Base-by-base conservation (phyloP, 2,797 vertebrate genomes). In the Benthosema pterotum region DNA sequence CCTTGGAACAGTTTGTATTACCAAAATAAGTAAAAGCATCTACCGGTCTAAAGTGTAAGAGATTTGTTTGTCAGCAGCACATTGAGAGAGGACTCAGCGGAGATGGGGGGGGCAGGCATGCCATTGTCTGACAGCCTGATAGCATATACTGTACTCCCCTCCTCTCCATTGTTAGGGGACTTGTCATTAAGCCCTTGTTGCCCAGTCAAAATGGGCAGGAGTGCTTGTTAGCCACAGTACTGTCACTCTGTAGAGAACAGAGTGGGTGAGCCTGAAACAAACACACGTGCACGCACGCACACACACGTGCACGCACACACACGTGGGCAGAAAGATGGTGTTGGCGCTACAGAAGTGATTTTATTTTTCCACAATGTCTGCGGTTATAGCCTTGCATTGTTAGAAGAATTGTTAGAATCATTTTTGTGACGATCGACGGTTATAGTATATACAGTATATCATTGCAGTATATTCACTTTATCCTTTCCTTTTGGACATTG, bases 141-240 rank as follows among this genome's bases (percentile, higher is more conserved):
- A 80, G 87, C 83, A 17, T 77, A 72, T 56, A 71, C 77, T 77
- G 81, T 83, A 77, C 74, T 75, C 79, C 58, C 71, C 75, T 80
- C 80, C 71, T 74, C 82, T 79, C 79, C 79, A 86, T 89, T 90
- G 88, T 90, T 87, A 56, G 84, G 72, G 72, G 87, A 85, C 86
- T 88, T 82, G 83, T 91, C 88, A 88, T 89, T 87, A 90, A 91
- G 88, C 80, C 83, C 86, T 91, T 88, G 85, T 89, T 85, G 85
- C 47, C 82, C 83, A 83, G 84, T 85, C 79, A 83, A 80, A 88
- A 84, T 75, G 80, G 72, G 73, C 83, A 80, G 56, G 65, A 89
- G 87, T 89, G 85, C 83, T 80, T 83, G 85, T 89, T 88, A 77
- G 78, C 77, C 63, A 16, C 85, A 57, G 71, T 60, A 17, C 77